phyloP scores from a whole-genome alignment of 2,888 invertebrate genomes.

The Chalcis sispes region DNA sequence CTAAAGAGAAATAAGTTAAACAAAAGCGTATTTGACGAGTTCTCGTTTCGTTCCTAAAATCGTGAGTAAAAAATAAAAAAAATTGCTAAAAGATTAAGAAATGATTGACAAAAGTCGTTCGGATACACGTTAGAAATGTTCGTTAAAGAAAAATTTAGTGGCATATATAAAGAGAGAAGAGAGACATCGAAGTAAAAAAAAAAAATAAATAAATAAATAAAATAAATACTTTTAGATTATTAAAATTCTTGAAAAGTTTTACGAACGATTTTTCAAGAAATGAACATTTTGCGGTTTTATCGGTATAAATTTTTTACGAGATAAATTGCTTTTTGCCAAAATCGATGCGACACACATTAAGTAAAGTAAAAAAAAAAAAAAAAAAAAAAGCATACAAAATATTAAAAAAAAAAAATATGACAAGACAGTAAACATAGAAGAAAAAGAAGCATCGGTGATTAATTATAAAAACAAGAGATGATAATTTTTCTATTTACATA shows the following conservation, averaged over 20 bases:
- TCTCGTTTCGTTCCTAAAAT: constrained; percentile 56
- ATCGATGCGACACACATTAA: constrained; percentile 53
- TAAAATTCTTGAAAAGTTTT: constrained; percentile 46
- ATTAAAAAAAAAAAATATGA: constrained; percentile 51
- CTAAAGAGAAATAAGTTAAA: constrained; percentile 28
- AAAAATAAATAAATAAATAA: constrained; percentile 4
- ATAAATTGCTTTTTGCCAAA: constrained; percentile 54
- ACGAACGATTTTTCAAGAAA: constrained; percentile 34
- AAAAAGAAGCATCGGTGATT: constrained; percentile 71
- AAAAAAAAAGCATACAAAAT: constrained; percentile 51
- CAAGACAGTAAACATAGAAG: constrained; percentile 53
- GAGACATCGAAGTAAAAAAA: constrained; percentile 49
- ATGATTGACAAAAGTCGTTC: constrained; percentile 45
- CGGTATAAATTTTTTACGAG: constrained; percentile 38
- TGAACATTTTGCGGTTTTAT: constrained; percentile 43
- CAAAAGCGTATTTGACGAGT: constrained; percentile 45
- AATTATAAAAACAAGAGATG: constrained; percentile 74
- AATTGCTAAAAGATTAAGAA: constrained; percentile 29
- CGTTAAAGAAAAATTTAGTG: constrained; percentile 42
- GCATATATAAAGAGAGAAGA: constrained; percentile 27
- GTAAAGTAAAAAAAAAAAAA: too few relatives aligned
- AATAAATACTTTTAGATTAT: constrained; percentile 52
- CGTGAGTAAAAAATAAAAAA: constrained; percentile 30
- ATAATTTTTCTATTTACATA: constrained; percentile 75
- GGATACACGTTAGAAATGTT: constrained; percentile 25